Percentiles rank a stretch among this genome's conserved stretches.
phyloP scores from a whole-genome alignment of 2,113 vertebrate genomes.

The Rallus limicola region DNA sequence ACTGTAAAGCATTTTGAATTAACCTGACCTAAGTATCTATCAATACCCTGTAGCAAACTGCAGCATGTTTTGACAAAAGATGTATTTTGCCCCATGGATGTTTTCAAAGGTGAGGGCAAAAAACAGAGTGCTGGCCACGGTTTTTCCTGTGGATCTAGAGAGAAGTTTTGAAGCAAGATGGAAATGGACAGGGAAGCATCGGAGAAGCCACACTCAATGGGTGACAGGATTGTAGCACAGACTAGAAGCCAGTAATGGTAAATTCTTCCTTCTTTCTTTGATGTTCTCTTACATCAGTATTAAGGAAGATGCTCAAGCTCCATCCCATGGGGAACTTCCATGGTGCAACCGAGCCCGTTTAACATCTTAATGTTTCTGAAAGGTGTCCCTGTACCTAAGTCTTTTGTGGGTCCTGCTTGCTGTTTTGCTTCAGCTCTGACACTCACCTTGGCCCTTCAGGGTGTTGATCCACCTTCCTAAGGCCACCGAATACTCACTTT shows the following conservation, averaged over 20 bases:
- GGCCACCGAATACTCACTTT: background rate
- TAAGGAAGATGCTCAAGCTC: background rate
- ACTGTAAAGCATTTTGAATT: background rate
- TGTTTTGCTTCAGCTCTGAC: background rate
- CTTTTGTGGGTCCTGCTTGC: background rate
- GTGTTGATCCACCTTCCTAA: background rate
- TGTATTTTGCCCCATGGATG: background rate
- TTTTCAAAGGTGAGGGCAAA: background rate
- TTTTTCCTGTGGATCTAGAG: background rate
- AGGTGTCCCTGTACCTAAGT: background rate
- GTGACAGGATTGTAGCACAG: rapidly evolving
- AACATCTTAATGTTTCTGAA: background rate
- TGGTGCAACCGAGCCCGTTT: background rate
- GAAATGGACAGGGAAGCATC: background rate
- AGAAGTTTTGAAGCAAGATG: background rate
- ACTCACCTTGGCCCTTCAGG: background rate
- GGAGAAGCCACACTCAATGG: background rate
- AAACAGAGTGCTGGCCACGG: background rate
- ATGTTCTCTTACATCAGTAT: background rate
- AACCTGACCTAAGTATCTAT: background rate
- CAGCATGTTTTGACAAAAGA: background rate
- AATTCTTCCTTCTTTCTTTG: background rate
- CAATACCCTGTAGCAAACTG: background rate
- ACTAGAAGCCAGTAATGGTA: background rate
- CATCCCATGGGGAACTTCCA: background rate